Base-by-base conservation (phyloP, 2,113 vertebrate genomes). In the Marmota monax region DNA sequence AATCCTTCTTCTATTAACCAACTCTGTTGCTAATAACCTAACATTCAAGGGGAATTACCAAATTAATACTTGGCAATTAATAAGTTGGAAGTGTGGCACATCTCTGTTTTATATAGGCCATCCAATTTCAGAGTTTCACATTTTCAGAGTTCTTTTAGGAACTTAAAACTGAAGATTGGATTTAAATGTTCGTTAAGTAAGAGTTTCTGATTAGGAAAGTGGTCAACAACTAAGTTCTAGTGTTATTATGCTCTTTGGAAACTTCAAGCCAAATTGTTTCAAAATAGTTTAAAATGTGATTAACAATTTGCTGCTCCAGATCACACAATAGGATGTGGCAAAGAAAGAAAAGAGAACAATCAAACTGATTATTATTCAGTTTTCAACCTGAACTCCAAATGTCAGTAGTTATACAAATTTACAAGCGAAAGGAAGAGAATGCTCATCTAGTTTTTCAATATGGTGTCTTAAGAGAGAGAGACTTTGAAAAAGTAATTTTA, bases 301-400 rank as follows among this genome's bases (percentile, higher is more conserved):
- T 45, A 98, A 72, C 87, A 96, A 91, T 90, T 96, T 97, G 42
- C 88, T 95, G 70, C 65, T 84, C 89, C 76, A 93, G 27, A 37
- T 94, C 97, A 96, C 37, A 96, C n/a, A 77, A 12, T 34, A 94
- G 63, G 58, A 96, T 82, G 73, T 89, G 94, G 73, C 8, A 18
- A 97, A 94, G 88, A 91, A 95, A 58, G 74, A 95, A 97, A 98
- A 32, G 88, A 97, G 96, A 97, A 97, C 95, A 94, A 84, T 8
- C 96, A 34, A 83, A 87, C 0, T 89, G 61, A 79, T 67, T 97
- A 58, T 61, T 72, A 51, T 97, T 39, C 4, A 83, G 73, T 18
- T 53, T 85, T 97, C n/a, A 90, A 56, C 2, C 72, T 37, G 6
- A 97, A 70, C 61, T 69, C 34, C 11, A 32, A 96, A 84, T 11